phyloP scores from a whole-genome alignment of 64 coral and sea anemone species.

The Stichodactyla helianthus region DNA sequence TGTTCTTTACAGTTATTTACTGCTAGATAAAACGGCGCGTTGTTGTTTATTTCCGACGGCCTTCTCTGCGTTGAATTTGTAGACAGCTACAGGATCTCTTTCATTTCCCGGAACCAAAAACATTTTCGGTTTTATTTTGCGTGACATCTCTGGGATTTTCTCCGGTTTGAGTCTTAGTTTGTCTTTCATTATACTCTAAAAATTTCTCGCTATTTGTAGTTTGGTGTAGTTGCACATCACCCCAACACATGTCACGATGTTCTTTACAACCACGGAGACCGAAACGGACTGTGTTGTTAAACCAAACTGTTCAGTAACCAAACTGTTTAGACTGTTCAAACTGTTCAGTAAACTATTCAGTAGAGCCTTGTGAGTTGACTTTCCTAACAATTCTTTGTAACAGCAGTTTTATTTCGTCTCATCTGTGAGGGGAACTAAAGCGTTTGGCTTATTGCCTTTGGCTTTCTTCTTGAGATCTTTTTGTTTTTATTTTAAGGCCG shows the following conservation, averaged over 20 bases:
- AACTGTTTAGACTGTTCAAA: too few relatives aligned
- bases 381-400: conserved; percentile 16
- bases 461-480: conserved; percentile 47
- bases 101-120: conserved; percentile 43
- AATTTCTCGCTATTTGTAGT: neutral
- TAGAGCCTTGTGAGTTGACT: conserved; percentile 7
- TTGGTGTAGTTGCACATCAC: neutral
- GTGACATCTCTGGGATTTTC: conserved; percentile 21
- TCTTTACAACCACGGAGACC: conserved; percentile 52
- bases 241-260: conserved; percentile 49
- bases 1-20: conserved; percentile 43
- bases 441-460: conserved; percentile 41
- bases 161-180: conserved; percentile 54
- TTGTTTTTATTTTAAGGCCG: conserved; percentile 31
- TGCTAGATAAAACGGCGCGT: conserved; percentile 45
- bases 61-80: conserved; percentile 36
- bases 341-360: too few relatives aligned
- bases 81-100: conserved; percentile 24
- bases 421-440: conserved; percentile 28
- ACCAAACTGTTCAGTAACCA: conserved; percentile 22
- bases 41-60: conserved; percentile 26
- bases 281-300: conserved; percentile 30
- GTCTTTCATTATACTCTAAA: conserved; percentile 40
- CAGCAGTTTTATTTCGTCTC: conserved; percentile 16
- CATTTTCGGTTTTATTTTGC: conserved; percentile 40